Evolutionary conservation across 2,888 invertebrate species (phyloP).

Genomic region (Lycophotia porphyrea): DNA sequence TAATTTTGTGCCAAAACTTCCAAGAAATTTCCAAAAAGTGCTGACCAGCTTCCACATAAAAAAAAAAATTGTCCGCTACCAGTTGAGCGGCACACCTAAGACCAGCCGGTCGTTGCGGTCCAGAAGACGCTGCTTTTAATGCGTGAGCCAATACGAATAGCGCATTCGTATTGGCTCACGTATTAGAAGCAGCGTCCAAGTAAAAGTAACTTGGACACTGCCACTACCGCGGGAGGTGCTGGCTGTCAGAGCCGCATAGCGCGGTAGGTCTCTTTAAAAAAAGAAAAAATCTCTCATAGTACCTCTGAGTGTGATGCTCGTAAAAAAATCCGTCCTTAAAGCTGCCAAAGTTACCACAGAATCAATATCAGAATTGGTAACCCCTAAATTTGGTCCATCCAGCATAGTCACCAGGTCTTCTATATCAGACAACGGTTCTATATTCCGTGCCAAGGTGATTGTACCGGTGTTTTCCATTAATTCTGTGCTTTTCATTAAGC

Average conservation of each 20-base stretch:
- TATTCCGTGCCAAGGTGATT: too few species aligned
- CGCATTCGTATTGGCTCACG: neutral
- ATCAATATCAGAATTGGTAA: neutral
- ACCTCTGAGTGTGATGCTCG: slow-evolving; percentile 2
- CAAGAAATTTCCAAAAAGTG: neutral
- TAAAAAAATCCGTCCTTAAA: neutral
- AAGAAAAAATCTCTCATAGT: neutral
- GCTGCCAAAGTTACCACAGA: slow-evolving; percentile 19
- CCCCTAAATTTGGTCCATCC: neutral
- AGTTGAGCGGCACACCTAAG: neutral
- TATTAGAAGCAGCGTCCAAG: neutral
- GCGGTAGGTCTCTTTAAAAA: neutral
- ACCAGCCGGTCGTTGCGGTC: neutral
- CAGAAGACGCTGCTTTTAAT: too few species aligned
- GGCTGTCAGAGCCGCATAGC: neutral
- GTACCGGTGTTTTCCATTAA: too few species aligned
- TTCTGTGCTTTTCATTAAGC: too few species aligned
- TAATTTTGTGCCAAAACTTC: neutral
- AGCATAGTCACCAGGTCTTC: slow-evolving; percentile 14
- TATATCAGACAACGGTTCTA: neutral
- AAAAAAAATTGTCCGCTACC: neutral
- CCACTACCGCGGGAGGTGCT: neutral
- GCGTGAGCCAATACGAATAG: too few species aligned
- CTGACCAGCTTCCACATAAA: neutral
- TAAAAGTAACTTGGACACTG: neutral